Evolutionary conservation across 2,113 vertebrate species (phyloP).

Genomic region (Phalacrocorax pelagicus): DNA sequence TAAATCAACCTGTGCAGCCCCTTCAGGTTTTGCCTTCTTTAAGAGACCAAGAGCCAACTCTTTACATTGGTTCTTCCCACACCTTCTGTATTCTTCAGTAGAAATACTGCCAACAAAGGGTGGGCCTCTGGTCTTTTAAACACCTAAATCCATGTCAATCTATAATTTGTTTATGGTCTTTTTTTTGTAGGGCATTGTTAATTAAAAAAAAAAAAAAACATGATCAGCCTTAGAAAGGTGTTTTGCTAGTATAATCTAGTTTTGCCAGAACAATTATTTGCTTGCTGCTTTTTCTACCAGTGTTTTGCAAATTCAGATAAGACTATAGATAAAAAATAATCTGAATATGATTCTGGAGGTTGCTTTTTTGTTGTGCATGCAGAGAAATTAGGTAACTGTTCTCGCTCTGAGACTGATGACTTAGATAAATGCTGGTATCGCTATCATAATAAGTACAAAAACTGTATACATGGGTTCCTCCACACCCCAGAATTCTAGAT

Average conservation of each 20-base stretch:
- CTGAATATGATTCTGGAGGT: neutral
- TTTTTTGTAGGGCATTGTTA: neutral
- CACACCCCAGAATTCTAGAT: neutral
- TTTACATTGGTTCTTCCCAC: neutral
- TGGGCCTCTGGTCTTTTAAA: neutral
- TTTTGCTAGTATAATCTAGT: neutral
- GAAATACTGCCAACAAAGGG: neutral
- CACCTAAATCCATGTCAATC: neutral
- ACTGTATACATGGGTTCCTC: neutral
- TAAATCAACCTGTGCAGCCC: neutral
- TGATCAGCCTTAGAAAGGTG: neutral
- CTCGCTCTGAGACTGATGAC: rapidly evolving
- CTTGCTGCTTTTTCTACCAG: neutral
- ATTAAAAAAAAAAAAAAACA: neutral
- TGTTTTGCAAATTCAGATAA: neutral
- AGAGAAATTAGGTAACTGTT: neutral
- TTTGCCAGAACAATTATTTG: neutral
- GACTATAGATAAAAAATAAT: neutral
- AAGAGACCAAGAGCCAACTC: neutral
- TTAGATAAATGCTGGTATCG: neutral
- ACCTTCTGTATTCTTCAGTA: neutral
- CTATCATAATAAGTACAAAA: neutral
- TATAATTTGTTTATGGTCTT: neutral
- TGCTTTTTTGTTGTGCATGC: neutral
- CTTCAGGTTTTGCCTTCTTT: neutral